phyloP scores from a whole-genome alignment of 2,888 invertebrate species.

The Asteroscopus sphinx region DNA sequence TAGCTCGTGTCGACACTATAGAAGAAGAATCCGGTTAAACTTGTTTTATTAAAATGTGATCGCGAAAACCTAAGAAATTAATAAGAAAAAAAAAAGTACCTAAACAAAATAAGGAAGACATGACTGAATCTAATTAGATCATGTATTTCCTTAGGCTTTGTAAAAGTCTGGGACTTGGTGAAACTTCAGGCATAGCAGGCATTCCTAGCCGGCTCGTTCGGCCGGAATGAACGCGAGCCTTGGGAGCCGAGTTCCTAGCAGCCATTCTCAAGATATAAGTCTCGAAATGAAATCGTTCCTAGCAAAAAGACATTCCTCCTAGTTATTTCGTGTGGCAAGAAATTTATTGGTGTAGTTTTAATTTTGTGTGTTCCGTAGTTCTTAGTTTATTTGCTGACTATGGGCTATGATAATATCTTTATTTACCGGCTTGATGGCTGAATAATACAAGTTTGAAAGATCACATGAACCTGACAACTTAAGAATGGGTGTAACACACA shows the following conservation, averaged over 20 bases:
- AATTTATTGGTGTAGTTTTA: constrained; percentile 6
- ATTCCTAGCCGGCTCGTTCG: constrained; percentile 54
- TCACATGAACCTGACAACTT: too few species aligned
- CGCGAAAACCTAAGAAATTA: neutral
- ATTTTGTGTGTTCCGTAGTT: neutral
- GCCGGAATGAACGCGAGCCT: constrained; percentile 50
- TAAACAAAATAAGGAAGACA: constrained; percentile 10
- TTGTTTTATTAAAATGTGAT: too few species aligned
- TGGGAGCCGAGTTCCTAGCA: constrained; percentile 11
- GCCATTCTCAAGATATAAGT: constrained; percentile 46
- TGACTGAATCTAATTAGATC: constrained; percentile 8
- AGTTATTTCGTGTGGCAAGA: constrained; percentile 27
- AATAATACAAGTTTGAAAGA: too few species aligned
- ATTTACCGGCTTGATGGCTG: too few species aligned
- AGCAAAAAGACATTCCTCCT: constrained; percentile 37
- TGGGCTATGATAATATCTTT: too few species aligned
- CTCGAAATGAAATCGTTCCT: constrained; percentile 50
- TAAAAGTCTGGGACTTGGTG: constrained; percentile 33
- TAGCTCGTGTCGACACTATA: too few species aligned
- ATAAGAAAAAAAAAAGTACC: neutral
- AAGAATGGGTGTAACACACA: too few species aligned
- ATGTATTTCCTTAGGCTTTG: constrained; percentile 1
- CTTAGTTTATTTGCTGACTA: too few species aligned
- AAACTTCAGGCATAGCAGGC: constrained; percentile 51
- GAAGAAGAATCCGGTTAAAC: too few species aligned